Evolutionary conservation across 2,888 invertebrate genomes (phyloP).

Genomic region (Aleiodes alternator): DNA sequence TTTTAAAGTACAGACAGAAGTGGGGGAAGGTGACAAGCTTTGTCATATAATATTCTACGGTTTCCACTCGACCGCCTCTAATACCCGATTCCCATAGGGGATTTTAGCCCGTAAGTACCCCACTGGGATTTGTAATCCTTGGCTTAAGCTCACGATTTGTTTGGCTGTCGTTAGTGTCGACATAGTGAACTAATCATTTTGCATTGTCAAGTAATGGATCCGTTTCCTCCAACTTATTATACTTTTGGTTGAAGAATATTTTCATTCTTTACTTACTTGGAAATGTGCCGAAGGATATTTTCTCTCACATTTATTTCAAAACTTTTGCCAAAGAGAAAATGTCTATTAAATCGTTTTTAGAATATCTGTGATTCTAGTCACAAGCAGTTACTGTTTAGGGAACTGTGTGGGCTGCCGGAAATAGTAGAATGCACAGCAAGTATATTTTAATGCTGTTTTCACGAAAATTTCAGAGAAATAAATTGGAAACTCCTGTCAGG

Average conservation of each 20-base stretch:
- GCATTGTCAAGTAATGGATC: constrained; percentile 71
- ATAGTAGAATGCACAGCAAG: too few relatives aligned
- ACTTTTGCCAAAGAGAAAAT: too few relatives aligned
- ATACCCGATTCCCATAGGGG: constrained; percentile 14
- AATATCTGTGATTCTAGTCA: too few relatives aligned
- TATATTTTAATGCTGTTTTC: too few relatives aligned
- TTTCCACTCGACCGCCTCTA: constrained; percentile 21
- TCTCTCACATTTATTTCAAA: too few relatives aligned
- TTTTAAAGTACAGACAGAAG: background rate
- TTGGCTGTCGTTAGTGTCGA: constrained; percentile 69
- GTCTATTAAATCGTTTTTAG: too few relatives aligned
- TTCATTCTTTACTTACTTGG: background rate
- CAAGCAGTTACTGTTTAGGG: too few relatives aligned
- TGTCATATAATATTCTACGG: constrained; percentile 35
- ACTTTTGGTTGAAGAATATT: background rate
- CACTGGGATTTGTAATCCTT: constrained; percentile 66
- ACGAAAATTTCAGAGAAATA: too few relatives aligned
- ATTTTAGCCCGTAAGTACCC: constrained; percentile 47
- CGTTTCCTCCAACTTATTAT: constrained; percentile 40
- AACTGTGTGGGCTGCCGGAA: too few relatives aligned
- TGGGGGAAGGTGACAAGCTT: constrained; percentile 16
- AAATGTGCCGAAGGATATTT: background rate
- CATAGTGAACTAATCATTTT: constrained; percentile 67
- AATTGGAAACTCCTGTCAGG: too few relatives aligned
- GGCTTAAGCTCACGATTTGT: constrained; percentile 70